phyloP scores from a whole-genome alignment of 2,797 vertebrate genomes.

The Lepus townsendii region DNA sequence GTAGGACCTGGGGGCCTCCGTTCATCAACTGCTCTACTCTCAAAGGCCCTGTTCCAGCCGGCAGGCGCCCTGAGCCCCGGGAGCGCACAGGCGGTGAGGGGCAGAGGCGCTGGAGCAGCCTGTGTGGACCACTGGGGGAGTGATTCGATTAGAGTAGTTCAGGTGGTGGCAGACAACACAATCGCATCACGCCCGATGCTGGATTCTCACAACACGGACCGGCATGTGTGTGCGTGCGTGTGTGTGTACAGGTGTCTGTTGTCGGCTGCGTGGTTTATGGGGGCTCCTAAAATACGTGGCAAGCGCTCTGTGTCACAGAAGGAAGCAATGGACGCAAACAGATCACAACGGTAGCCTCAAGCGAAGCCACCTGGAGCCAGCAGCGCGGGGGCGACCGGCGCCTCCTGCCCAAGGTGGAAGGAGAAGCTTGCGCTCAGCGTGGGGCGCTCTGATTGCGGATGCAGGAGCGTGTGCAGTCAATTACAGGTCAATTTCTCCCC shows the following conservation, averaged over 20 bases:
- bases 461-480: constrained; percentile 28
- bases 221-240: too few relatives aligned
- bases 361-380: not conserved
- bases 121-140: fast-evolving
- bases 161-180: not conserved
- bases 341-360: not conserved
- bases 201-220: not conserved
- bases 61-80: not conserved
- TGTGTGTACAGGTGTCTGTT: not conserved
- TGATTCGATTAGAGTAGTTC: not conserved
- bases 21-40: not conserved
- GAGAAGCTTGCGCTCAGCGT: not conserved
- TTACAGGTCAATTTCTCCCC: not conserved
- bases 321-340: not conserved
- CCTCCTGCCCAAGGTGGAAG: not conserved
- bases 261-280: not conserved
- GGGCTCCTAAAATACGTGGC: not conserved
- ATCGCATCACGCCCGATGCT: not conserved
- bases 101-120: not conserved
- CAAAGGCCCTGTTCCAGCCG: not conserved
- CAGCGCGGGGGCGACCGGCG: not conserved
- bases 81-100: not conserved
- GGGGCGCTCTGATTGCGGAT: constrained; percentile 54
- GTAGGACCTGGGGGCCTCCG: not conserved
- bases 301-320: not conserved